Percentiles rank a stretch among this genome's conserved stretches.
Evolutionary conservation across 1,140 invertebrate species (phyloP).

Genomic region (Xylocopa sonorina): DNA sequence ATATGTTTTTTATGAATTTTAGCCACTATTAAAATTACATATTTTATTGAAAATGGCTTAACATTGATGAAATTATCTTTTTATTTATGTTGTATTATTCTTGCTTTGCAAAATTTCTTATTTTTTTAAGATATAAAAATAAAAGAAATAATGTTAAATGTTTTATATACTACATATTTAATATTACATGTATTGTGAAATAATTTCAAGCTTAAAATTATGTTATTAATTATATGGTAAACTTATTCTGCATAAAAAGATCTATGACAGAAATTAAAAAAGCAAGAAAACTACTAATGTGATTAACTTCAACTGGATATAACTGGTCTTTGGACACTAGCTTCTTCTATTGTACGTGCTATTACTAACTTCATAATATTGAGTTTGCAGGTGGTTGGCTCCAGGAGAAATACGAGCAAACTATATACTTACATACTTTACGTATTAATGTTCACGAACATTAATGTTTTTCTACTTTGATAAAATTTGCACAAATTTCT

Average conservation of each 20-base stretch:
- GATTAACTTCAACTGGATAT: background rate
- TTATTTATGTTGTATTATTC: background rate
- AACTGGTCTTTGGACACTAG: constrained; percentile 51
- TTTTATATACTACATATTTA: too few relatives aligned
- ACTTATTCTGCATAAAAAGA: background rate
- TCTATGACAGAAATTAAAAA: background rate
- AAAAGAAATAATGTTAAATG: background rate
- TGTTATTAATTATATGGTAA: background rate
- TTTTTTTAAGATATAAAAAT: constrained; percentile 3
- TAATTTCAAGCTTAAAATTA: background rate
- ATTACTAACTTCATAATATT: constrained; percentile 73
- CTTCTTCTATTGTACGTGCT: constrained; percentile 29
- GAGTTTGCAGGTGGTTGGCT: constrained; percentile 77
- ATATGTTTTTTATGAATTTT: constrained; percentile 1
- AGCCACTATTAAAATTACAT: background rate
- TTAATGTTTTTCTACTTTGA: constrained; percentile 35
- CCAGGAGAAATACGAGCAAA: constrained; percentile 57
- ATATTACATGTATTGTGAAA: too few relatives aligned
- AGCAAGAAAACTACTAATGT: constrained; percentile 1
- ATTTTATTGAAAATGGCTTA: background rate
- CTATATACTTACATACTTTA: constrained; percentile 50
- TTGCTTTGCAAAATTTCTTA: background rate
- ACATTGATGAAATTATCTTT: background rate
- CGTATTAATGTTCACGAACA: constrained; percentile 27
- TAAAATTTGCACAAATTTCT: constrained; percentile 27